Evolutionary conservation across 1,140 invertebrate genomes (phyloP), one percentile per base, ranked within the genome.

Genomic region (Bactericera cockerelli): DNA sequence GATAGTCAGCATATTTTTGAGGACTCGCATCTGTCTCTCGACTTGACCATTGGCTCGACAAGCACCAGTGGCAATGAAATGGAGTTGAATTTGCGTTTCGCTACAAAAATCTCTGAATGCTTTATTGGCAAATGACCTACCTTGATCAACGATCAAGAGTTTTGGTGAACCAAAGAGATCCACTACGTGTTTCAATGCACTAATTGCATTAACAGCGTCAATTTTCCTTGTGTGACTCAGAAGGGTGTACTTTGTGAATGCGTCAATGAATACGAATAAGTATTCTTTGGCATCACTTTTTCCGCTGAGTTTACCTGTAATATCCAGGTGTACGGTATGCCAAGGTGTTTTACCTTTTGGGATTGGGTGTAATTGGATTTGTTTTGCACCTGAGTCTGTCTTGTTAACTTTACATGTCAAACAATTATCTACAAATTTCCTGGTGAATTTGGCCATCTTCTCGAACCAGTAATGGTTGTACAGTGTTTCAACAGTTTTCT

Each of bases 21-120:
- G 54, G 14, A 58, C 65, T 22, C 62, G 61, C 65, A 70, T 69
- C 8, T 67, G 63, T 2, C 69, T 62, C 57, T 70, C 68, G 21
- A 70, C 67, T 55, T 62, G 64, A n/a, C 62, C 61, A 58, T 65
- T 65, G 1, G 56, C 62, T n/a, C 63, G 53, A 19, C 54, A 19
- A 8, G 21, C 38, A 1, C 62, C 62, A 13, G 64, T 56, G 2
- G 64, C 60, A 55, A 62, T 59, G 14, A 58, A 26, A 26, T 61
- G 56, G 2, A 59, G 31, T 13, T 60, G 1, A 49, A 65, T 61
- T 22, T 66, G 64, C 3, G 64, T 36, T 16, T 24, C 26, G 1
- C 26, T 19, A 28, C 67, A 70, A 61, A 67, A 70, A 10, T 69
- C 54, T 22, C 57, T 59, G 62, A 70, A 70, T 10, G 65, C 63